Evolutionary conservation across 2,888 invertebrate genomes (phyloP), one percentile per base, ranked within the genome.

Genomic region (Gasteruption jaculator): DNA sequence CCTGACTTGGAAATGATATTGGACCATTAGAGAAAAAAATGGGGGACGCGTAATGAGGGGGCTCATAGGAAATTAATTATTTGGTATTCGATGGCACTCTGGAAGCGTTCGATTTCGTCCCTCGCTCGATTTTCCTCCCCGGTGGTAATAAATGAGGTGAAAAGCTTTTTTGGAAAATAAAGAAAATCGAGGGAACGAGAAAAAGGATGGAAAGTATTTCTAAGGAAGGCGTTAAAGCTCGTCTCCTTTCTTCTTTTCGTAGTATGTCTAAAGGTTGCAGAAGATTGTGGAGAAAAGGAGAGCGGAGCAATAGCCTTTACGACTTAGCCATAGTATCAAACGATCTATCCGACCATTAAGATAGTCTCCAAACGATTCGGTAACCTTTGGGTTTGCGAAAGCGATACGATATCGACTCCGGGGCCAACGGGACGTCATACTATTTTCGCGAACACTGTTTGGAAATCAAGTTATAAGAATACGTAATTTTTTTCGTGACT

Each of bases 321-420:
- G 70, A 70, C 68, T 70, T 60, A 66, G 66, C 67, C 68, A 68
- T 71, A 71, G 68, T 66, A 71, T 70, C 68, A 65, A 70, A 71
- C 69, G 69, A 71, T 69, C 71, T 68, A 69, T 69, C 63, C 68
- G 53, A 50, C 69, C 68, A 67, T 71, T 71, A 69, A 71, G 71
- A 71, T 71, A 71, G 71, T 70, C 69, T 66, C 61, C 61, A 58
- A 69, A 71, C 68, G 69, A 69, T 70, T 71, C 69, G 64, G 69
- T 70, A 69, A 71, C 71, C 71, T 71, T 65, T 71, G 60, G 64
- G 63, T 65, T 68, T 65, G 62, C 61, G 58, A 66, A 66, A 68
- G 61, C 67, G 66, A 68, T 70, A 68, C 65, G 65, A 60, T 68
- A 69, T 69, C 68, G 62, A 68, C 61, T 68, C 43, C 53, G 58